These are phyloP conservation scores for Arge pagana DNA, from an alignment of 2,888 invertebrate species.

Conservation along the genomic window DNA sequence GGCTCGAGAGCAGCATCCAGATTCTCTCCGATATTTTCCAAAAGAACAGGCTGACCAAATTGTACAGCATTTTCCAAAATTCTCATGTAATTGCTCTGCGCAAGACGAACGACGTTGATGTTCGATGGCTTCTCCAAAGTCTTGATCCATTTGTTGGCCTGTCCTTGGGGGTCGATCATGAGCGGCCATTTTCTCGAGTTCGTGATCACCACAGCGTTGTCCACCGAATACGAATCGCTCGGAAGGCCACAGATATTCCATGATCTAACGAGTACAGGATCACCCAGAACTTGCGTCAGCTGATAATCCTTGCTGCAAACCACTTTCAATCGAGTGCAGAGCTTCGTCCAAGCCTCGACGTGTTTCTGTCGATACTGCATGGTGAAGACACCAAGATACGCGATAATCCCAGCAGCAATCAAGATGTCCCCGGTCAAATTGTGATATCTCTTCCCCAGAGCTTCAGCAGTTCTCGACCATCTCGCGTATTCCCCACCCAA, in stretches of 20 bases:
- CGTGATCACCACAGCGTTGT: conserved; percentile 90
- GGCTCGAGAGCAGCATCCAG: conserved; percentile 91
- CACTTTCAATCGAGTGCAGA: conserved; percentile 73
- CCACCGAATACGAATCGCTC: conserved; percentile 85
- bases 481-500: conserved; percentile 89
- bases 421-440: conserved; percentile 83
- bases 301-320: conserved; percentile 79
- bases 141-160: conserved; percentile 93
- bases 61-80: conserved; percentile 85
- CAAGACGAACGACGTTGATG: conserved; percentile 77
- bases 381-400: conserved; percentile 90
- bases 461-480: conserved; percentile 81
- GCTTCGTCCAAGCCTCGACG: conserved; percentile 74
- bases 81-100: conserved; percentile 81
- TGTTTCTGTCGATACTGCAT: conserved; percentile 72
- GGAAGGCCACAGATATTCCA: conserved; percentile 93
- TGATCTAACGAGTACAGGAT: conserved; percentile 83
- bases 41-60: conserved; percentile 82
- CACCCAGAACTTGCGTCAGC: conserved; percentile 79
- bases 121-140: conserved; percentile 88
- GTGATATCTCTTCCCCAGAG: conserved; percentile 70
- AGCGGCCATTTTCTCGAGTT: conserved; percentile 90
- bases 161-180: conserved; percentile 95
- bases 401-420: conserved; percentile 85
- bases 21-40: conserved; percentile 92